Evolutionary conservation across 2,888 invertebrate species (phyloP).

Genomic region (Polyploca ridens): DNA sequence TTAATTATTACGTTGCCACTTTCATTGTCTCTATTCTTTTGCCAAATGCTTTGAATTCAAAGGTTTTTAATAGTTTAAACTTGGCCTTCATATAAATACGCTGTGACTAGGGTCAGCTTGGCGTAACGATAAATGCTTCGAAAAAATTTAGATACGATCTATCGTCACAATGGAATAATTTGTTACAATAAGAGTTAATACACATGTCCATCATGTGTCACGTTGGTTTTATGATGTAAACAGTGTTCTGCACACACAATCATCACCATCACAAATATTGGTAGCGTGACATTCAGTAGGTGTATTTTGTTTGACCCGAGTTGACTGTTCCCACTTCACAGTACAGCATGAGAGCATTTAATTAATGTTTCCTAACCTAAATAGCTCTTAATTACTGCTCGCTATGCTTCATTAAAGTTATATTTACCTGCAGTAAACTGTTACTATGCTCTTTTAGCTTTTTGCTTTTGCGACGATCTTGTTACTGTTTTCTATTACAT

Average conservation of each 20-base stretch:
- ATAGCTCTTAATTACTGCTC: slow-evolving; percentile 58
- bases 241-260: slow-evolving; percentile 35
- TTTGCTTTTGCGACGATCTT: background rate
- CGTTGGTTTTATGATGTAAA: slow-evolving; percentile 51
- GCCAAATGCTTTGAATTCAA: slow-evolving; percentile 1
- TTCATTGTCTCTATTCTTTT: background rate
- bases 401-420: slow-evolving; percentile 31
- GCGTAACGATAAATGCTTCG: slow-evolving; percentile 15
- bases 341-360: slow-evolving; percentile 40
- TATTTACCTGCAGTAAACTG: slow-evolving; percentile 26
- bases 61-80: background rate
- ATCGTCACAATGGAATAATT: slow-evolving; percentile 54
- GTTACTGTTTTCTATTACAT: background rate
- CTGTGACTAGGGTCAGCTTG: slow-evolving; percentile 8
- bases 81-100: slow-evolving; percentile 5
- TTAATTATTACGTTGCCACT: background rate
- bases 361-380: slow-evolving; percentile 72
- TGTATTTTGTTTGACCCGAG: slow-evolving; percentile 35
- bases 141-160: slow-evolving; percentile 32
- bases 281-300: background rate
- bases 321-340: slow-evolving; percentile 43
- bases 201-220: slow-evolving; percentile 44
- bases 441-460: background rate
- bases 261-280: background rate
- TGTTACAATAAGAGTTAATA: slow-evolving; percentile 39